Conservation (phyloP, 2,113 vertebrate genomes). For the Panthera tigris region DNA sequence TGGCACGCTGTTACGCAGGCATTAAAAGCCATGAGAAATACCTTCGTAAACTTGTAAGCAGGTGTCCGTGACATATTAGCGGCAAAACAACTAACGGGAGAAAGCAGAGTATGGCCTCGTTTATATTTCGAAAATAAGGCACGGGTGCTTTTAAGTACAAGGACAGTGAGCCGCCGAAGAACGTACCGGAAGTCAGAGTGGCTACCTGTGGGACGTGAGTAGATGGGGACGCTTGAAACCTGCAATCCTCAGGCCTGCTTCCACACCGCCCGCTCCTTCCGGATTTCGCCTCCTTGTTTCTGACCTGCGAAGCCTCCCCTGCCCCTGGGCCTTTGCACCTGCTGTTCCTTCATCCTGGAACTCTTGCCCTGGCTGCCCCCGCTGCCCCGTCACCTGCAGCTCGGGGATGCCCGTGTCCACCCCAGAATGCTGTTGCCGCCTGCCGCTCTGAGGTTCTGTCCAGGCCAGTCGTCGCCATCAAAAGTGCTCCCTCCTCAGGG, state of each 20-base stretch:
- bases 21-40: rapidly evolving
- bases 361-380: not conserved
- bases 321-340: not conserved
- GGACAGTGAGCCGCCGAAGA: not conserved
- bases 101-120: rapidly evolving
- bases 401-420: not conserved
- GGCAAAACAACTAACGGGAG: not conserved
- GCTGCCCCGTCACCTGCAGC: not conserved
- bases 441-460: not conserved
- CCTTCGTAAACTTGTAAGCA: not conserved
- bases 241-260: not conserved
- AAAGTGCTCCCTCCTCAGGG: too few relatives aligned
- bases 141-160: rapidly evolving
- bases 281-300: not conserved
- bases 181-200: rapidly evolving
- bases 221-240: not conserved
- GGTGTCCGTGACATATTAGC: rapidly evolving
- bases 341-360: not conserved
- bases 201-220: not conserved
- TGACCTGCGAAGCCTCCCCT: too few relatives aligned
- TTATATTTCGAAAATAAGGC: too few relatives aligned
- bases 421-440: rapidly evolving
- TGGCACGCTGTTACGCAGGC: rapidly evolving
- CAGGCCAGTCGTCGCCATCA: too few relatives aligned
- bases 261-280: rapidly evolving